These are phyloP conservation scores for Lagodon rhomboides DNA, from an alignment of 2,797 vertebrate species.

Conservation along the genomic window DNA sequence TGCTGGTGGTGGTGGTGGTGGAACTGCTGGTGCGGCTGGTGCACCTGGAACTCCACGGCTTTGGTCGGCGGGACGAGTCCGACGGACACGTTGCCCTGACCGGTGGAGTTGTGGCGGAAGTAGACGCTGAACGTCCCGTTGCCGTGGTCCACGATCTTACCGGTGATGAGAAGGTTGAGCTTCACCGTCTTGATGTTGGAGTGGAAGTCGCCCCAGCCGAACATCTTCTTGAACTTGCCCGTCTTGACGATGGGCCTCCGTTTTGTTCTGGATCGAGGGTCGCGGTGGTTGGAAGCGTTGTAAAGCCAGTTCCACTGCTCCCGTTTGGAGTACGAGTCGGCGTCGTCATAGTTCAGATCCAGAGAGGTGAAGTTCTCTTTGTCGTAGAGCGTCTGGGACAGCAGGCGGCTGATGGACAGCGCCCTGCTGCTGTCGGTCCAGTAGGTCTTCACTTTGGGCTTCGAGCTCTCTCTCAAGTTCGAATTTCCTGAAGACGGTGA, in stretches of 20 bases:
- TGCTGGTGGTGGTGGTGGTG: conserved; percentile 90
- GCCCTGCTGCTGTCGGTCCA: conserved; percentile 93
- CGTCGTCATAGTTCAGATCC: conserved; percentile 90
- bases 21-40: conserved; percentile 88
- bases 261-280: conserved; percentile 90
- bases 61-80: conserved; percentile 96
- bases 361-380: conserved; percentile 92
- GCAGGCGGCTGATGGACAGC: conserved; percentile 93
- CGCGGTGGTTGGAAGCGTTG: conserved; percentile 89
- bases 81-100: conserved; percentile 96
- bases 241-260: conserved; percentile 94
- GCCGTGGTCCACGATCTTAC: conserved; percentile 98
- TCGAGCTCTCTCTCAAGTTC: conserved; percentile 88
- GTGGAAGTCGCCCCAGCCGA: conserved; percentile 99
- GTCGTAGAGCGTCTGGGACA: conserved; percentile 91
- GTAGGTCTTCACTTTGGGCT: conserved; percentile 92
- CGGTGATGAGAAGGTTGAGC: conserved; percentile 96
- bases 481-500: conserved; percentile 87
- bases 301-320: conserved; percentile 94
- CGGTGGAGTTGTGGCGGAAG: conserved; percentile 98
- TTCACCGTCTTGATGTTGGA: conserved; percentile 98
- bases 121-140: conserved; percentile 98
- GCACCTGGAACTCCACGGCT: conserved; percentile 95
- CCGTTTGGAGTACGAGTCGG: conserved; percentile 91
- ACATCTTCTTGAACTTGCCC: conserved; percentile 99